Base-by-base conservation (phyloP, 2,888 invertebrate species). In the Athetis lepigone region DNA sequence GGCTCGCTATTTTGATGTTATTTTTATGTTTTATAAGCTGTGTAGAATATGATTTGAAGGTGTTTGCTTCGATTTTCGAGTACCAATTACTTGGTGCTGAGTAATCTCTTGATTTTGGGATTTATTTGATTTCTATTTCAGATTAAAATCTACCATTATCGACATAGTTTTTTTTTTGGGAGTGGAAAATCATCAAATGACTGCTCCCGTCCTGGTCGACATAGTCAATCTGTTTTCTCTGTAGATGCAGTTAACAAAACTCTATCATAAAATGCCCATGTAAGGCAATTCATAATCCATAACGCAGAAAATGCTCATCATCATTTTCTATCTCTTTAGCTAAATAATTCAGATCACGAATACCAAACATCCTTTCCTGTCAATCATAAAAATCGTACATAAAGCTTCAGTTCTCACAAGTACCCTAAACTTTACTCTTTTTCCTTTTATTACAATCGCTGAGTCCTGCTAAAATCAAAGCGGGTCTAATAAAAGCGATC, bases 401-500 rank as follows among this genome's bases (percentile, higher is more conserved):
- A 33, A 33, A 45, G n/a, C 11, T 42, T 21, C 27, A 39, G 23
- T 64, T 43, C 58, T 25, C 6, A 54, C 67, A 56, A 61, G 29
- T 54, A 49, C 36, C 27, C 16, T 8, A 45, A 19, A 16, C 29
- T 66, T 40, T 23, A 11, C 16, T 43, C 27, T 47, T 58, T 63
- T n/a, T n/a, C n/a, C n/a, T 58, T 63, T 72, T 68, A 40, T 52
- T 56, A 29, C 37, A 49, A 56, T 68, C 47, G 23, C 61, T 13
- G 36, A 69, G 43, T 56, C 36, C 43, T 63, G 58, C 39, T 56
- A 45, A 58, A 73, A 62, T 63, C 55, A 62, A 61, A 77, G 42
- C 11, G 33, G 13, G 21, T 47, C 50, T 66, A 73, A 66, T 76
- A 76, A 77, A 73, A 74, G 58, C 51, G 42, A 54, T 62, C 61